Evolutionary conservation across 1,140 invertebrate genomes (phyloP).

Genomic region (Bombus confusus): DNA sequence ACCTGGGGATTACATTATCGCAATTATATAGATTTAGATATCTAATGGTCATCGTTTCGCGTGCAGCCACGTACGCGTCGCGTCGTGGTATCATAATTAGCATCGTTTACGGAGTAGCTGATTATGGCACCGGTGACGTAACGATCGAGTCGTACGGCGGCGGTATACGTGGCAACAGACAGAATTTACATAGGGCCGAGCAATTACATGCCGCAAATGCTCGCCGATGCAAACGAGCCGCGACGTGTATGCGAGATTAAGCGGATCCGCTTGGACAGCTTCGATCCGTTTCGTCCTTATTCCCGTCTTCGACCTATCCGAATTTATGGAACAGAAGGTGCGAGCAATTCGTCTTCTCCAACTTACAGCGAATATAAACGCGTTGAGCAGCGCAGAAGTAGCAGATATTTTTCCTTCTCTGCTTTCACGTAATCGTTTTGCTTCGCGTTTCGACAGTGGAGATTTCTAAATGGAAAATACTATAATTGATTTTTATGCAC

Average conservation of each 20-base stretch:
- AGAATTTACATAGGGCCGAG: slow-evolving; percentile 58
- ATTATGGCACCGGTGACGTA: slow-evolving; percentile 68
- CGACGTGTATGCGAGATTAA: slow-evolving; percentile 46
- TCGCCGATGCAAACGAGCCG: slow-evolving; percentile 35
- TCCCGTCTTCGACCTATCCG: neutral
- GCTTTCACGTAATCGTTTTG: too few species aligned
- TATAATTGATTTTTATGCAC: too few species aligned
- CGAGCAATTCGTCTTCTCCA: neutral
- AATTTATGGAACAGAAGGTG: neutral
- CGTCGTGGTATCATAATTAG: slow-evolving; percentile 73
- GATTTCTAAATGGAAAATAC: too few species aligned
- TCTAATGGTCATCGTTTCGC: slow-evolving; percentile 56
- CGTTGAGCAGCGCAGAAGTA: neutral
- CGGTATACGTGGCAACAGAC: slow-evolving; percentile 33
- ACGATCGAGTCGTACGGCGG: slow-evolving; percentile 29
- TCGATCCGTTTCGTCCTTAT: neutral
- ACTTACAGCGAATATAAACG: neutral
- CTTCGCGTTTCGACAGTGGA: too few species aligned
- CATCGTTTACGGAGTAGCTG: slow-evolving; percentile 78
- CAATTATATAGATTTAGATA: slow-evolving; percentile 1
- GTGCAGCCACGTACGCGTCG: neutral
- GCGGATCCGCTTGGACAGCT: slow-evolving; percentile 25
- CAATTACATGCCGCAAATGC: slow-evolving; percentile 56
- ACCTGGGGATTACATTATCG: neutral
- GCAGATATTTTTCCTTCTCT: neutral